Base-by-base conservation (phyloP, 2,113 vertebrate species). In the Hymenochirus boettgeri region DNA sequence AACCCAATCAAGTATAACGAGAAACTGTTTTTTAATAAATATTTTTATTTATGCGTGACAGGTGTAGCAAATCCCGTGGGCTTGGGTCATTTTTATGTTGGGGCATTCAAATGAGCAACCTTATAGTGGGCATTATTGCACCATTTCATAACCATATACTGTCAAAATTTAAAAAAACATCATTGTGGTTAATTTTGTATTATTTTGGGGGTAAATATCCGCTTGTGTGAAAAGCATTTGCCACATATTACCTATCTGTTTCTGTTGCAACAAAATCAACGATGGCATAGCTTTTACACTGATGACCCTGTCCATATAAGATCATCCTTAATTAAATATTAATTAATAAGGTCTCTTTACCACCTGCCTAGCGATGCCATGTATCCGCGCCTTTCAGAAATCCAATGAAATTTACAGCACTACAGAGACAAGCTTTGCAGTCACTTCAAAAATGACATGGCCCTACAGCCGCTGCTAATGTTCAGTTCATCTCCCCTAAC, bases 371-470 rank as follows among this genome's bases (percentile, higher is more conserved):
- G 33, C 25, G 56, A 53, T 60, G 56, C 65, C 56, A 42, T 45
- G 56, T 52, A 59, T 60, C 63, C 47, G 65, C 33, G 18, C 33
- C 56, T 69, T 53, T 59, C 56, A 53, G 23, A 69, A 69, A 59
- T 29, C 35, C 65, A 52, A 53, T 60, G 56, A 60, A 69, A 69
- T 42, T 69, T 69, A 69, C 65, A 60, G 58, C 57, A 59, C 65
- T 60, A 59, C 26, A 60, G 65, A 69, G 65, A 69, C 65, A 60
- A 51, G 35, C 65, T 60, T 69, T 69, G 56, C 65, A 69, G 65
- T 69, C 65, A 69, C 65, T 69, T 60, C 47, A 69, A 13, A 69
- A 51, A 69, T 69, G 65, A 69, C 65, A 69, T 69, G 65, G 56
- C 60, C 65, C 56, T 69, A 60, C 47, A 60, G 65, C 35, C 46